phyloP scores from a whole-genome alignment of 35 echinoderm and acorn worm genomes.

The Eucidaris tribuloides region DNA sequence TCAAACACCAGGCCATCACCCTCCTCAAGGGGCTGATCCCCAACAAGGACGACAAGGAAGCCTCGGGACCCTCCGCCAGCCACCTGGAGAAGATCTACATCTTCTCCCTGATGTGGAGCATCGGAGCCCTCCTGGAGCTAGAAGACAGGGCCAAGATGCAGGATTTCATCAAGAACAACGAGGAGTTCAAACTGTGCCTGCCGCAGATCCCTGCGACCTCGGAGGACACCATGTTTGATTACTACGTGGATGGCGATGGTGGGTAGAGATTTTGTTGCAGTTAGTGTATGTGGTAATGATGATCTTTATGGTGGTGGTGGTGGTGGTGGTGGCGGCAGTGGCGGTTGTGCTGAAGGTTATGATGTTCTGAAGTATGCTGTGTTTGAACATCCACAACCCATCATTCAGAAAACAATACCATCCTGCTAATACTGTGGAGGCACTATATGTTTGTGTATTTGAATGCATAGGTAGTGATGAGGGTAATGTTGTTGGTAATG shows the following conservation, averaged over 20 bases:
- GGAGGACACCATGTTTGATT: conserved; percentile 98
- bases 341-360: no score
- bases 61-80: conserved; percentile 18
- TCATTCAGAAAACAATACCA: no score
- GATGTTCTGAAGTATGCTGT: no score
- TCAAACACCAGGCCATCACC: conserved; percentile 51
- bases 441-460: no score
- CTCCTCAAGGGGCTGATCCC: conserved; percentile 86
- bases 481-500: no score
- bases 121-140: conserved; percentile 89
- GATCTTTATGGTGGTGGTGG: no score
- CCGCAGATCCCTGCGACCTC: conserved; percentile 56
- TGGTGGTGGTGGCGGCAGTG: no score
- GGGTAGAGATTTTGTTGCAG: not conserved
- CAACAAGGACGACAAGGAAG: conserved; percentile 92
- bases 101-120: conserved; percentile 96
- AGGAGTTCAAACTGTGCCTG: conserved; percentile 74
- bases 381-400: no score
- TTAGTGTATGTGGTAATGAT: no score
- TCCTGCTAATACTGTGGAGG: no score
- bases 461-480: no score
- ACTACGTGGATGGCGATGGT: conserved; percentile 92
- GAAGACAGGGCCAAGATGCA: conserved; percentile 89
- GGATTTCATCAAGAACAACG: conserved; percentile 74
- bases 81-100: conserved; percentile 84